A percentile compares a stretch with the other conserved stretches of the same genome.
Conservation (phyloP, 2,113 vertebrate species). For the Phoxinus phoxinus region DNA sequence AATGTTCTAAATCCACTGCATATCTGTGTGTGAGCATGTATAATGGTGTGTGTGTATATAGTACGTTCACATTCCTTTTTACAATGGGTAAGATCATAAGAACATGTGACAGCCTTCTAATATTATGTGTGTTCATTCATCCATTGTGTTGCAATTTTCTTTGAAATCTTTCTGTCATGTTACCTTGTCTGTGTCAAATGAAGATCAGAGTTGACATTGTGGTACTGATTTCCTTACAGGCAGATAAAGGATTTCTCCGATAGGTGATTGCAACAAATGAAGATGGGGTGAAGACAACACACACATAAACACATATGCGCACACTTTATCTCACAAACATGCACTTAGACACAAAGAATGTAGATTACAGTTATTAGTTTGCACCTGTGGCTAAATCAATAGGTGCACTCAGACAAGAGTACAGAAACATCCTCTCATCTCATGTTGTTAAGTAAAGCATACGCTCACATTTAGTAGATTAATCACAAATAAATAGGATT, state of each 20-base stretch:
- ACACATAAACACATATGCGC: slow-evolving; percentile 32
- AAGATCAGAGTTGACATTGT: slow-evolving; percentile 51
- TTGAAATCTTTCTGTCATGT: slow-evolving; percentile 43
- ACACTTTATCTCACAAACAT: background rate
- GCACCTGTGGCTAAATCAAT: slow-evolving; percentile 58
- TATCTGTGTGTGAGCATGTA: slow-evolving; percentile 20
- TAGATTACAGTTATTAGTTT: slow-evolving; percentile 50
- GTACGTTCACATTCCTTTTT: background rate
- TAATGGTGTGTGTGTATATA: slow-evolving; percentile 22
- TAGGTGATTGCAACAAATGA: slow-evolving; percentile 47
- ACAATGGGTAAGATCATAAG: background rate
- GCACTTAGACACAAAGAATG: slow-evolving; percentile 11
- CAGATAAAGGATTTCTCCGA: slow-evolving; percentile 54
- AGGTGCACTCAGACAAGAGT: slow-evolving; percentile 17
- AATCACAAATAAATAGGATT: background rate
- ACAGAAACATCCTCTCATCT: slow-evolving; percentile 24
- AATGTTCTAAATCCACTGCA: slow-evolving; percentile 2
- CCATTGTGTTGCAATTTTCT: background rate
- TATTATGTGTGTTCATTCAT: slow-evolving; percentile 1
- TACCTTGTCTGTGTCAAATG: slow-evolving; percentile 47
- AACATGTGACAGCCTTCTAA: background rate
- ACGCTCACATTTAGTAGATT: slow-evolving; percentile 4
- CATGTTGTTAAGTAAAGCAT: slow-evolving; percentile 17
- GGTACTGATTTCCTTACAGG: slow-evolving; percentile 57
- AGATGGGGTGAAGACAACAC: background rate